Evolutionary conservation across 2,888 invertebrate genomes (phyloP), one percentile per base, ranked within the genome.

Genomic region (Tetanocera ferruginea): DNA sequence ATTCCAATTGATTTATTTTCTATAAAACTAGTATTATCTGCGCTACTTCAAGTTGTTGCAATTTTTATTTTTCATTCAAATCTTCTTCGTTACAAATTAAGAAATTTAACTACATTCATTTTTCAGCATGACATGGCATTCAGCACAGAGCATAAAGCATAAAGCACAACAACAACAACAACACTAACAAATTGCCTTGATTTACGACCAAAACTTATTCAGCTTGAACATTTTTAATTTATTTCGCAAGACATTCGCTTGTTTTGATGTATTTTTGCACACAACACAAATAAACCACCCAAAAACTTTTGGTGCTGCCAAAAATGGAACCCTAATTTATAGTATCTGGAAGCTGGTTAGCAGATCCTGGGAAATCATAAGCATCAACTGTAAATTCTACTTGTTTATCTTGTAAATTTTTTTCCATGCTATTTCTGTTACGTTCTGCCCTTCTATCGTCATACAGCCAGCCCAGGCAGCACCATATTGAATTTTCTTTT

Each of bases 191-290:
- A 55, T 55, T 55, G 55, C 55, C 19, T 64, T 83, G 80, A 85
- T 82, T 84, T 82, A 80, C 74, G 83, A 84, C 81, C 67, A 79
- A 78, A 66, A 83, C 76, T 83, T 82, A 85, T 74, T 83, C 81
- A 81, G 81, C 83, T 81, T 80, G 82, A 85, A 85, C 85, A 85
- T 84, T 81, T 81, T 82, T 83, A 80, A 84, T 86, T 83, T 84
- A 74, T 77, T 76, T 72, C n/a, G 67, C 71, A 71, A 81, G 80
- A 83, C 79, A 80, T 79, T 79, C 76, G 80, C 77, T 81, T 83
- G 83, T 83, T 84, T 80, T 80, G 80, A 80, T 82, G 78, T 81
- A 77, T 67, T 69, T 43, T 17, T 34, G 23, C 17, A 69, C 64
- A 78, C 81, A 66, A 19, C 70, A 66, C 78, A 81, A 83, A 82